These are phyloP conservation scores for Euphydryas editha DNA, from an alignment of 2,888 invertebrate species.

Conservation along the genomic window DNA sequence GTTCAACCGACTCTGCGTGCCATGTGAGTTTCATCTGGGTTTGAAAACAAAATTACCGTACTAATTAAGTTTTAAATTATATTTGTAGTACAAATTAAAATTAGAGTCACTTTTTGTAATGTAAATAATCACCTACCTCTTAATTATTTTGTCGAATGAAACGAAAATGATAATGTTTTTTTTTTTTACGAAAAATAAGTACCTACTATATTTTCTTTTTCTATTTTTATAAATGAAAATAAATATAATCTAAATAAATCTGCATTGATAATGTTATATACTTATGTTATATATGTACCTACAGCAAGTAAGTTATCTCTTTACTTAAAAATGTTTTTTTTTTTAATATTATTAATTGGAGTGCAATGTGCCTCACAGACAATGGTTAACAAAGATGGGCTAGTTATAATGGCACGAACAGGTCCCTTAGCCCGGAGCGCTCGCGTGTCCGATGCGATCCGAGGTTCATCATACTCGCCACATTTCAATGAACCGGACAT, in stretches of 20 bases:
- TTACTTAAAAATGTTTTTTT: background rate
- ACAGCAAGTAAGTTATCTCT: background rate
- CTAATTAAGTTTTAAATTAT: background rate
- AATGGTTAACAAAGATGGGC: constrained; percentile 9
- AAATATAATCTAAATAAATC: background rate
- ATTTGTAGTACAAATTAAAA: background rate
- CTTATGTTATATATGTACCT: no score
- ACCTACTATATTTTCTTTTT: background rate
- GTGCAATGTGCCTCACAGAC: constrained; percentile 6
- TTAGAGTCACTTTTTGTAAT: background rate
- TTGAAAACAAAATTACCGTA: constrained; percentile 38
- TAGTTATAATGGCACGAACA: constrained; percentile 56
- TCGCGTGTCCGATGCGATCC: constrained; percentile 57
- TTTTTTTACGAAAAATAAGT: background rate
- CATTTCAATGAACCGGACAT: constrained; percentile 66
- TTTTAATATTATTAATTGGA: no score
- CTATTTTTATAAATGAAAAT: background rate
- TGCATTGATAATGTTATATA: no score
- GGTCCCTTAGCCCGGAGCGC: constrained; percentile 55
- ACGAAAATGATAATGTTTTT: background rate
- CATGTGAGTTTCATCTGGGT: constrained; percentile 58
- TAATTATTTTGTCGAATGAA: no score
- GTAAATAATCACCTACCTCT: background rate
- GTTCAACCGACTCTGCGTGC: constrained; percentile 48
- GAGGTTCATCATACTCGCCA: constrained; percentile 67